Evolutionary conservation across 2,888 invertebrate genomes (phyloP), one percentile per base, ranked within the genome.

Genomic region (Lacanobia oleracea): DNA sequence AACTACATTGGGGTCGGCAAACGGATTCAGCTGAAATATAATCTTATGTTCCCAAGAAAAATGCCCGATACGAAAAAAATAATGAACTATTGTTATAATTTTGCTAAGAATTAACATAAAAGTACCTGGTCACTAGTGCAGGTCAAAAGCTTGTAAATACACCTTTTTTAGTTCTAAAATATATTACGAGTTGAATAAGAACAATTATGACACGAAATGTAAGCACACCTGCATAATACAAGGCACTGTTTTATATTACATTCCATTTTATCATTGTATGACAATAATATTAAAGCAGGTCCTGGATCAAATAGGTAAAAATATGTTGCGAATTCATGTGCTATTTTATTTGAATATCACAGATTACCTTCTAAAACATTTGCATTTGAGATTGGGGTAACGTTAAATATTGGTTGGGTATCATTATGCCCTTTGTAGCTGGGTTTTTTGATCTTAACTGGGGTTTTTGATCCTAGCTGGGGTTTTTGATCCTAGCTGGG

Each of bases 161-260:
- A 82, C 62, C 2, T 23, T 69, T 43, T 66, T 40, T 81, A 76
- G 74, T 73, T 67, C 1, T 72, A 71, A 72, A 75, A 72, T 69
- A 73, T 66, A 67, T 69, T 71, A 78, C 64, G 66, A 76, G 18
- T 66, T 68, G 16, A 53, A 56, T 65, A 56, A 51, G 37, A 54
- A 70, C 61, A 60, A 59, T 48, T 78, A 51, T 53, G 67, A 67
- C 51, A 68, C 70, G 43, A 77, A 56, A 62, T 74, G 75, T 80
- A 74, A 76, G 75, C 69, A 54, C 72, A 72, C 50, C 69, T 59
- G 83, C 87, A 87, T 87, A 85, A 85, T 85, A 85, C 27, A 73
- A 76, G 85, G 84, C 85, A 84, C 82, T 85, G 85, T 73, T 63
- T 70, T 80, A 4, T 72, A 66, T 61, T 53, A 77, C 81, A 85